These are phyloP conservation scores for Cherax destructor DNA, from an alignment of 1,140 invertebrate species.

Conservation along the genomic window DNA sequence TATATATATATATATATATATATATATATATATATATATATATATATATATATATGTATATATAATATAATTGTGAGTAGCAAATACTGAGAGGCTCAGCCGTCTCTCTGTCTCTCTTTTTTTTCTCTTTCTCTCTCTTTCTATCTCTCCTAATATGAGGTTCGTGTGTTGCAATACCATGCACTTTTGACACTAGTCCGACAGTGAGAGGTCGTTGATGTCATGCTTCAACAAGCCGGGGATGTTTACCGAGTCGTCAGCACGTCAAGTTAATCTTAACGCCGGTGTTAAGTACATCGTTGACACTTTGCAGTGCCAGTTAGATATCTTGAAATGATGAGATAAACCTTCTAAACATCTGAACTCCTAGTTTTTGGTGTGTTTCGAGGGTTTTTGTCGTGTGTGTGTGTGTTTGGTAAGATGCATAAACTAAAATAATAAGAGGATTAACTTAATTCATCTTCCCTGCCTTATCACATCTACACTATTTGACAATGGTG, in stretches of 20 bases:
- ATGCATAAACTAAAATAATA: too few relatives aligned
- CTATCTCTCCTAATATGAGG: background rate
- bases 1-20: too few relatives aligned
- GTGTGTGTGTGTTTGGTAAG: background rate
- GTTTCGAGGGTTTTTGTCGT: background rate
- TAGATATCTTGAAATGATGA: constrained; percentile 26
- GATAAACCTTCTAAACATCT: constrained; percentile 12
- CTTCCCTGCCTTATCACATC: too few relatives aligned
- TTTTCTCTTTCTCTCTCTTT: background rate
- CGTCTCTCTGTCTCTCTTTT: too few relatives aligned
- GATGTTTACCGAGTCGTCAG: constrained; percentile 33
- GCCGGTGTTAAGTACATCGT: constrained; percentile 31
- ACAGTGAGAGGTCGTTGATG: constrained; percentile 17
- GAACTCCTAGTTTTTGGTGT: background rate
- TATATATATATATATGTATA: too few relatives aligned
- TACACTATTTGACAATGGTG: too few relatives aligned
- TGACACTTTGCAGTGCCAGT: constrained; percentile 23
- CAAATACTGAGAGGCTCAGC: too few relatives aligned
- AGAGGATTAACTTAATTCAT: too few relatives aligned
- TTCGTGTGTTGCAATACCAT: constrained; percentile 16
- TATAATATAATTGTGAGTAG: too few relatives aligned
- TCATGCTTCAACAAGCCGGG: background rate
- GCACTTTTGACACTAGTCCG: constrained; percentile 28
- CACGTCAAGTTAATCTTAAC: constrained; percentile 27
- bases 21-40: too few relatives aligned